Evolutionary conservation across 2,113 vertebrate species (phyloP).

Genomic region (Numenius arquata): DNA sequence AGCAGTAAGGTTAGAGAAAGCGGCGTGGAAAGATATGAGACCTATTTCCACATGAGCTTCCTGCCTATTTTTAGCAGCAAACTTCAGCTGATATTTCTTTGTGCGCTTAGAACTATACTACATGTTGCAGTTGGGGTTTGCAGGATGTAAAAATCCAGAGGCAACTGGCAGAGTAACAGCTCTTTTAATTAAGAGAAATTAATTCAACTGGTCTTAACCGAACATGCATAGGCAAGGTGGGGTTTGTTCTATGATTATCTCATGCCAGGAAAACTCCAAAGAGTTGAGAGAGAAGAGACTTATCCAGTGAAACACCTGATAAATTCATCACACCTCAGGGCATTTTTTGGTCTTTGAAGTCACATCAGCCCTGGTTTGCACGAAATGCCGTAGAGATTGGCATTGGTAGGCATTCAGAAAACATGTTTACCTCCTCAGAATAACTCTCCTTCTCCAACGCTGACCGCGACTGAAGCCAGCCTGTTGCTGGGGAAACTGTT

Average conservation of each 20-base stretch:
- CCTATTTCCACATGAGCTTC: neutral
- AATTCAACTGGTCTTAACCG: constrained; percentile 18
- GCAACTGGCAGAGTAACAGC: neutral
- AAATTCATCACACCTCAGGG: neutral
- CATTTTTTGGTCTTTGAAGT: neutral
- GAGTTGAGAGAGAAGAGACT: neutral
- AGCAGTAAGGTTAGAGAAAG: neutral
- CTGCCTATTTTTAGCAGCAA: neutral
- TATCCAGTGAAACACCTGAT: neutral
- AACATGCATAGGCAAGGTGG: neutral
- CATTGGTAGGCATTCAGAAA: neutral
- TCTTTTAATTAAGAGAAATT: constrained; percentile 12
- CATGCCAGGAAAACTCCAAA: constrained; percentile 14
- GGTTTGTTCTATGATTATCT: neutral
- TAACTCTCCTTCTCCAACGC: neutral
- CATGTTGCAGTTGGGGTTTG: neutral
- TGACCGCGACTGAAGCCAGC: neutral
- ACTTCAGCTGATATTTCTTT: neutral
- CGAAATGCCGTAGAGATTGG: neutral
- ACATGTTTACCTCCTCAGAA: neutral
- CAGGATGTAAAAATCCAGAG: neutral
- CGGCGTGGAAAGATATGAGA: neutral
- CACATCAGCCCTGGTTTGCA: neutral
- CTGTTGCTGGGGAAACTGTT: neutral
- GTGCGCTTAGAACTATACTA: neutral